Evolutionary conservation across 2,797 vertebrate genomes (phyloP), one percentile per base, ranked within the genome.

Genomic region (Crocodylus rhombifer): DNA sequence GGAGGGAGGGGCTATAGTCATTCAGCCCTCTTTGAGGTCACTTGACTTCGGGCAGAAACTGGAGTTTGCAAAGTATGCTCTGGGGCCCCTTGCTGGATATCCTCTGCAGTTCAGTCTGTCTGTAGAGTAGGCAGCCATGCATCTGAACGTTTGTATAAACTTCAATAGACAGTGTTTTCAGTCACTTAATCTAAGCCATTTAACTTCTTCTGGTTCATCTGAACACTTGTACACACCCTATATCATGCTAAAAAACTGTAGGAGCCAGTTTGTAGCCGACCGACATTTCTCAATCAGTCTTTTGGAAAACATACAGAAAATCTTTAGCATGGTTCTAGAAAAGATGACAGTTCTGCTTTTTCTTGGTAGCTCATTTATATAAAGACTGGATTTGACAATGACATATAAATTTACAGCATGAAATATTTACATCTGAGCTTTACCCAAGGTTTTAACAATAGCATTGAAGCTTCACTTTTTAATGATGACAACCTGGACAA

Each of bases 381-480:
- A 80, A 87, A 86, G 18, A 69, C 81, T 58, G 94, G 25, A 33
- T 77, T 30, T 89, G 89, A 86, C 64, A 90, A 42, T 91, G 87
- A 94, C 84, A 94, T 77, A 92, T 56, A 91, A 8, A 88, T 63
- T 93, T 96, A 69, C 9, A 63, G 61, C 62, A 60, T 57, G 61
- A 95, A 89, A 51, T 86, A 67, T 18, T 92, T 90, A 80, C 14
- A 61, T 82, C 4, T 2, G 14, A 92, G 36, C 36, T 83, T 82
- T 94, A 64, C 85, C 76, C 78, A 83, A 87, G 82, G 64, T 88
- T 69, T 91, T 92, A 93, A 86, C 36, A 69, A 11, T 17, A 88
- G 5, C 18, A 55, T 16, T 84, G 93, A 95, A 90, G 62, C 20
- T 33, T 83, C 77, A 25, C 42, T 91, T 93, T 89, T 92, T 85